phyloP scores from a whole-genome alignment of 2,797 vertebrate species.

The Gallinago solitaria region DNA sequence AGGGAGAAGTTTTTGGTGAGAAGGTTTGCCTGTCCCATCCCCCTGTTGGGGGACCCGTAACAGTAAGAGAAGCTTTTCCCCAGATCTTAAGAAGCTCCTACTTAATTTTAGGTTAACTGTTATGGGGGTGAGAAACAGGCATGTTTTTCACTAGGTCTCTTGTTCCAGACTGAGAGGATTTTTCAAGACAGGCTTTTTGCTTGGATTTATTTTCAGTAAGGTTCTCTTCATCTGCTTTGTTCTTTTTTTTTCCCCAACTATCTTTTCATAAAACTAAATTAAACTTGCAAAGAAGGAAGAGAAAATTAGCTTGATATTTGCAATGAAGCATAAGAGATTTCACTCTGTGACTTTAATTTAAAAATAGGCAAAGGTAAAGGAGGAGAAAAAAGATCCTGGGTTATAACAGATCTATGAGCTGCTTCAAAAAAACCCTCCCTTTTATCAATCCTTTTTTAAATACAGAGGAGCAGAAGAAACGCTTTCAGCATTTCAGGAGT shows the following conservation, averaged over 20 bases:
- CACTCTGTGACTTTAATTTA: not conserved
- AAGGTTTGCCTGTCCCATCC: not conserved
- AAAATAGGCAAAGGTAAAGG: not conserved
- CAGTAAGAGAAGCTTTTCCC: not conserved
- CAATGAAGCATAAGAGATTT: not conserved
- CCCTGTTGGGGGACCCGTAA: not conserved
- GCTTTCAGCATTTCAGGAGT: not conserved
- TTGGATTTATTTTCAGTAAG: slow-evolving; percentile 1
- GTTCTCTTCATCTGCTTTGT: not conserved
- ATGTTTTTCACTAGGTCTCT: not conserved
- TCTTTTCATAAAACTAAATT: not conserved
- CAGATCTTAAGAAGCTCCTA: not conserved
- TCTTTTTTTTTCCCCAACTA: not conserved
- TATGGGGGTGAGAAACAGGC: not conserved
- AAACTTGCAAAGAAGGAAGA: not conserved
- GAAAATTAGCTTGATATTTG: not conserved
- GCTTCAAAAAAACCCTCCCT: not conserved
- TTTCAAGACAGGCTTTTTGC: not conserved
- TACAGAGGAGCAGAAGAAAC: not conserved
- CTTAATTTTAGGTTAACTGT: not conserved
- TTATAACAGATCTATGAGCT: not conserved
- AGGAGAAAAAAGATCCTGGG: not conserved
- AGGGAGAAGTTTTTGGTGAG: not conserved
- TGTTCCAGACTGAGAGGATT: not conserved
- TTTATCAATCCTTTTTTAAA: not conserved